Percentiles rank a stretch among this genome's conserved stretches.
Evolutionary conservation across 2,888 invertebrate species (phyloP).

Genomic region (Ochropleura plecta): DNA sequence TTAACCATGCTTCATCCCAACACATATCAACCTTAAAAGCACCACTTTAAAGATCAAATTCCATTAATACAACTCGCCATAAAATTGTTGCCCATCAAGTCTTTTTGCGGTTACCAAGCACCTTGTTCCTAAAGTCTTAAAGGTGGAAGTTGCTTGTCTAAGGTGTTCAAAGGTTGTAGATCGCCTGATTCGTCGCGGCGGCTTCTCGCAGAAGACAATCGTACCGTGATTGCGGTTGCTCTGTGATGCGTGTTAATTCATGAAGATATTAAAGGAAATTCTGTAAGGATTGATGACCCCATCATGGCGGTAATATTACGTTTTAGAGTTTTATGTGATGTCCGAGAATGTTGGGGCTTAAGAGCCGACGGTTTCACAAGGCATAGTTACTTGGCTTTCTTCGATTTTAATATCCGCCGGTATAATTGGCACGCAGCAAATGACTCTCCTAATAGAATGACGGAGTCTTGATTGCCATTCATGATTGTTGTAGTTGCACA

Average conservation of each 20-base stretch:
- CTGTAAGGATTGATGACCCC: conserved; percentile 65
- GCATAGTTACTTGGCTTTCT: neutral
- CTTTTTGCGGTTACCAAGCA: conserved; percentile 26
- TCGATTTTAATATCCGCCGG: neutral
- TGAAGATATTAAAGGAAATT: conserved; percentile 68
- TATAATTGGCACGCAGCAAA: neutral
- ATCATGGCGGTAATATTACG: conserved; percentile 35
- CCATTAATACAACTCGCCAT: conserved; percentile 1
- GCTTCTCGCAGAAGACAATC: conserved; percentile 74
- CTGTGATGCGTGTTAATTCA: conserved; percentile 74
- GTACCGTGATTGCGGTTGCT: conserved; percentile 75
- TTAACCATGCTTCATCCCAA: conserved; percentile 49
- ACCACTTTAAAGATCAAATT: conserved; percentile 39
- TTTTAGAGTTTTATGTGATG: conserved; percentile 46
- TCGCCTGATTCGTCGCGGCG: conserved; percentile 73
- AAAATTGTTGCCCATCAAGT: conserved; percentile 35
- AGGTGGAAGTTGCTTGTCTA: conserved; percentile 35
- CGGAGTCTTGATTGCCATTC: neutral
- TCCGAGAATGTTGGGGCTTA: conserved; percentile 18
- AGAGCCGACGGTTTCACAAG: conserved; percentile 11
- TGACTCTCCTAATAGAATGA: neutral
- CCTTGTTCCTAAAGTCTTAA: conserved; percentile 26
- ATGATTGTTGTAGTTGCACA: neutral
- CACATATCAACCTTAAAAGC: conserved; percentile 37
- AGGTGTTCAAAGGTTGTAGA: conserved; percentile 37